Conservation (phyloP, 2,113 vertebrate species). For the Lichenostomus cassidix region DNA sequence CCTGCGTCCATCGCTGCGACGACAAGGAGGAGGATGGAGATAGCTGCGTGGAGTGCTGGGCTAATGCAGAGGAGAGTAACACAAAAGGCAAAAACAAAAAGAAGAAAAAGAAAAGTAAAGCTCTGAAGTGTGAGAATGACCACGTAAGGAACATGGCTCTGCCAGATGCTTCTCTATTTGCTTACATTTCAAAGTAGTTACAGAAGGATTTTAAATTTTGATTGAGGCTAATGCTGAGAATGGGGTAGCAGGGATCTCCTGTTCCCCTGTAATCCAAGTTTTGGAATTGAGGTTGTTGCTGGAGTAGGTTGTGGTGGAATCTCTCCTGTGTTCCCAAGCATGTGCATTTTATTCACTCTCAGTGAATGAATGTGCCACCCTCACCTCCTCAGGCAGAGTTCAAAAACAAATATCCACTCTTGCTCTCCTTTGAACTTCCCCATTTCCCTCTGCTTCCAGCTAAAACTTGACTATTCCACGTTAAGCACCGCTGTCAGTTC, state of each 20-base stretch:
- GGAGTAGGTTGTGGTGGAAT: background rate
- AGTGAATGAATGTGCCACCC: background rate
- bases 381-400: accelerated
- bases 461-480: accelerated
- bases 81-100: slow-evolving; percentile 92
- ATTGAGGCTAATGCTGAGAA: background rate
- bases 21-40: slow-evolving; percentile 91
- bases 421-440: background rate
- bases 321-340: background rate
- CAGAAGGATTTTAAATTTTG: accelerated
- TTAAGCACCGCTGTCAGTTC: background rate
- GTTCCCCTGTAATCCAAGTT: background rate
- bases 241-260: background rate
- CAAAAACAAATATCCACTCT: accelerated
- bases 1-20: slow-evolving; percentile 81
- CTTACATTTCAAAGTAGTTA: background rate
- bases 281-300: background rate
- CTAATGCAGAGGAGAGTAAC: slow-evolving; percentile 82
- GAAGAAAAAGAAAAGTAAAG: slow-evolving; percentile 94
- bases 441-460: background rate
- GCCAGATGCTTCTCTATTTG: background rate
- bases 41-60: slow-evolving; percentile 94
- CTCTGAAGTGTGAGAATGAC: slow-evolving; percentile 77
- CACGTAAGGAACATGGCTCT: slow-evolving; percentile 75
- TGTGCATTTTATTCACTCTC: accelerated